Evolutionary conservation across 2,113 vertebrate species (phyloP).

Genomic region (Epinephelus moara): DNA sequence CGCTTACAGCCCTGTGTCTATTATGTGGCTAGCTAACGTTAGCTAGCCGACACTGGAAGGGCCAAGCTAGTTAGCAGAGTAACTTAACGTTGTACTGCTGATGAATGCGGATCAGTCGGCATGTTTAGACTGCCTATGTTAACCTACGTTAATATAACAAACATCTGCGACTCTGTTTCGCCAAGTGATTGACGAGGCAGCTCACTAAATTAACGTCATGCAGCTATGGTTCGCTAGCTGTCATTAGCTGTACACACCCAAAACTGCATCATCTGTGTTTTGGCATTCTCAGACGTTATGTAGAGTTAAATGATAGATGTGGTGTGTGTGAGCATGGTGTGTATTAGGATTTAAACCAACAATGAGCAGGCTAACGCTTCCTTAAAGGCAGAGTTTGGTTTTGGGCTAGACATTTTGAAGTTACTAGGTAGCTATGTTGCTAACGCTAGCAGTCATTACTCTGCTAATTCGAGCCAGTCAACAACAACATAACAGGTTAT

Average conservation of each 20-base stretch:
- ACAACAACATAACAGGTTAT: slow-evolving; percentile 73
- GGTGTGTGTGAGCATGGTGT: accelerated
- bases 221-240: slow-evolving; percentile 67
- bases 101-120: not conserved
- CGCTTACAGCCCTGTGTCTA: slow-evolving; percentile 18
- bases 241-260: slow-evolving; percentile 82
- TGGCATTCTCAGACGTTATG: slow-evolving; percentile 8
- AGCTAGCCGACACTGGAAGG: slow-evolving; percentile 46
- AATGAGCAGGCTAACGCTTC: not conserved
- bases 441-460: slow-evolving; percentile 53
- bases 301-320: not conserved
- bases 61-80: slow-evolving; percentile 45
- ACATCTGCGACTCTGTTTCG: not conserved
- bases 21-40: slow-evolving; percentile 48
- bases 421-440: slow-evolving; percentile 31
- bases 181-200: not conserved
- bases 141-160: not conserved
- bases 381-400: not conserved
- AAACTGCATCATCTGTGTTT: slow-evolving; percentile 63
- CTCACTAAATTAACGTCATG: slow-evolving; percentile 35
- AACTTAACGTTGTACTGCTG: not conserved
- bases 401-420: slow-evolving; percentile 13
- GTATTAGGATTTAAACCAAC: not conserved
- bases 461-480: slow-evolving; percentile 58
- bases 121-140: not conserved